Evolutionary conservation across 2,797 vertebrate species (phyloP).

Genomic region (Malacoctenus gilli): DNA sequence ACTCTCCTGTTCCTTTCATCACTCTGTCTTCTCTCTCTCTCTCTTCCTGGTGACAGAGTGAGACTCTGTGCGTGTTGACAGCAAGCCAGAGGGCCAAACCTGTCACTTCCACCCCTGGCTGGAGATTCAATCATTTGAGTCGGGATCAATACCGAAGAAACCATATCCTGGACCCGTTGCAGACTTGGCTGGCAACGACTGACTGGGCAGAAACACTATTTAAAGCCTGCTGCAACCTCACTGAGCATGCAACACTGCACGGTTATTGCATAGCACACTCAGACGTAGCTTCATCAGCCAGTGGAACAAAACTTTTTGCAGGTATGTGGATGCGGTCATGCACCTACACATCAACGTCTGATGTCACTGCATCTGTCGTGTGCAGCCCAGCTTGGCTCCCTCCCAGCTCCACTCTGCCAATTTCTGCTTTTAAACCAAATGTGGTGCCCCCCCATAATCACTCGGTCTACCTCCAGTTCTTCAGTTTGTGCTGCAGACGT

Average conservation of each 20-base stretch:
- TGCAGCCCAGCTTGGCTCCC: constrained; percentile 4
- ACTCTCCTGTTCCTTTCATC: constrained; percentile 15
- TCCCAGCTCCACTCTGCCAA: constrained; percentile 5
- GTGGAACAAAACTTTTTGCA: constrained; percentile 17
- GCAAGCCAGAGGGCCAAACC: constrained; percentile 46
- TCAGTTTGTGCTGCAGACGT: constrained; percentile 17
- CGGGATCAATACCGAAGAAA: constrained; percentile 68
- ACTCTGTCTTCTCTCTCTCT: constrained; percentile 17
- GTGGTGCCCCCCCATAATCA: constrained; percentile 6
- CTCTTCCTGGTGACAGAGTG: constrained; percentile 50
- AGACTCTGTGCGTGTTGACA: constrained; percentile 59
- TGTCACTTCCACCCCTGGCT: constrained; percentile 27
- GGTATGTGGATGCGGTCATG: constrained; percentile 20
- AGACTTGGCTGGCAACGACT: constrained; percentile 36
- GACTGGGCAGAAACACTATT: constrained; percentile 53
- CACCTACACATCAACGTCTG: not conserved
- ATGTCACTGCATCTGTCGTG: constrained; percentile 3
- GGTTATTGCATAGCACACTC: constrained; percentile 23
- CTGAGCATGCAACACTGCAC: constrained; percentile 36
- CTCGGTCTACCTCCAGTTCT: constrained; percentile 18
- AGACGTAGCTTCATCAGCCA: constrained; percentile 21
- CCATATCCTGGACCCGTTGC: constrained; percentile 44
- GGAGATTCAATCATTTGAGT: constrained; percentile 70
- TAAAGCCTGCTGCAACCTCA: constrained; percentile 12
- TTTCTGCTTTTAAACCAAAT: constrained; percentile 38